Base-by-base conservation (phyloP, 2,888 invertebrate species). In the Halictus quadricinctus region DNA sequence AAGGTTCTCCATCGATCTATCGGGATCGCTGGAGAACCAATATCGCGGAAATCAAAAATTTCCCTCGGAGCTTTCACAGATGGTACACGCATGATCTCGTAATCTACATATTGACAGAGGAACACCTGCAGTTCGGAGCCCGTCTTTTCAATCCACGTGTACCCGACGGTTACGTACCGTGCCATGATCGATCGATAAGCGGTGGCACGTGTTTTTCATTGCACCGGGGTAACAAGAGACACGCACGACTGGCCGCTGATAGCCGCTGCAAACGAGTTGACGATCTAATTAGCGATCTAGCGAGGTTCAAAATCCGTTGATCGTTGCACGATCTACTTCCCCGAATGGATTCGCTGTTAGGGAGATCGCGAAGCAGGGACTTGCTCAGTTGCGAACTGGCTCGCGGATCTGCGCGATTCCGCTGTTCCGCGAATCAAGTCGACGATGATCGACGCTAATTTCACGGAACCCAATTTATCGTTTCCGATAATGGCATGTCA, bases 91-190 rank as follows among this genome's bases (percentile, higher is more conserved):
- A 54, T 12, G 25, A 29, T 15, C 41, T n/a, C 48, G 54, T 69
- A 66, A 74, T 70, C 21, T 50, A 58, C 25, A 15, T 50, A 74
- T 50, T 58, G 54, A 74, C 74, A 50, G 36, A 12, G 69, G 54
- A 58, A 54, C 74, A 36, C 36, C 54, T 36, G 36, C 54, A 21
- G 21, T 54, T 36, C 21, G 54, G 18, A 50, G 73, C 13, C 29
- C 18, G 18, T 66, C 74, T 54, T 74, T n/a, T 13, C n/a, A 36
- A n/a, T 74, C 54, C 13, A 50, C 36, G 74, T 66, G 66, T 36
- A 13, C 36, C 29, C 66, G 36, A 36, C 18, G 18, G 66, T 66
- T 66, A 66, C 66, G 66, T 18, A 36, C 36, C 8, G 18, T 18
- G 18, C 29, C 66, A 29, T 66, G 18, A 66, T 66, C 66, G 66